Conservation (phyloP, 2,888 invertebrate genomes). For the Dicyrtomina minuta region DNA sequence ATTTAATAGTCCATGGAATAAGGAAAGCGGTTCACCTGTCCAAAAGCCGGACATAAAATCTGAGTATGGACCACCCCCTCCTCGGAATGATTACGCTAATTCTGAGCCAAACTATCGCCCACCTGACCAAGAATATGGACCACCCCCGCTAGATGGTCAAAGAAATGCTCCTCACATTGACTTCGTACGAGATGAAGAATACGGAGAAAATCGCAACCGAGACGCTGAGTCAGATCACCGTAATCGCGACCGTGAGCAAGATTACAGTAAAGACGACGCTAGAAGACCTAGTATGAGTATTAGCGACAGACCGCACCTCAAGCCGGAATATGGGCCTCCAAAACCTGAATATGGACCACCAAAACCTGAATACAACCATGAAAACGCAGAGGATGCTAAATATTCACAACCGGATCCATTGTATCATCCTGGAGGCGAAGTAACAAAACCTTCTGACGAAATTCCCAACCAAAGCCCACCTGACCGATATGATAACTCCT, state of each 20-base stretch:
- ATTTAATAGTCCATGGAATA: background rate
- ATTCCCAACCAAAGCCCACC: slow-evolving; percentile 25
- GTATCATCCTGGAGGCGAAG: slow-evolving; percentile 60
- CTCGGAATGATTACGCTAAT: background rate
- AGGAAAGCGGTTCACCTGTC: background rate
- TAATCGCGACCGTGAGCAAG: too few species aligned
- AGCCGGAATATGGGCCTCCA: background rate
- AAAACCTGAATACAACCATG: slow-evolving; percentile 6
- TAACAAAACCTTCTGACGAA: slow-evolving; percentile 26
- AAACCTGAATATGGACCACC: slow-evolving; percentile 20
- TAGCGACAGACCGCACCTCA: too few species aligned
- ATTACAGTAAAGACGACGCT: too few species aligned
- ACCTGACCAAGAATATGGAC: slow-evolving; percentile 9
- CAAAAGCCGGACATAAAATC: background rate
- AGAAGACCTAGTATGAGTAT: background rate
- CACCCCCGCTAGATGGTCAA: background rate
- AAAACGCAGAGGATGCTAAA: slow-evolving; percentile 63
- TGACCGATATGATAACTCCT: slow-evolving; percentile 33
- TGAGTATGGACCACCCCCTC: slow-evolving; percentile 17
- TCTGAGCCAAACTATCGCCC: slow-evolving; percentile 5
- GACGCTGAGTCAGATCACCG: too few species aligned
- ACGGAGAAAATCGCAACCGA: background rate
- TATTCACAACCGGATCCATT: slow-evolving; percentile 78
- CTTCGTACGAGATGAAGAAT: slow-evolving; percentile 2
- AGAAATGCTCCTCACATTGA: background rate